These are phyloP conservation scores for Thamnophis sirtalis DNA, from an alignment of 2,113 vertebrate genomes.

Conservation along the genomic window DNA sequence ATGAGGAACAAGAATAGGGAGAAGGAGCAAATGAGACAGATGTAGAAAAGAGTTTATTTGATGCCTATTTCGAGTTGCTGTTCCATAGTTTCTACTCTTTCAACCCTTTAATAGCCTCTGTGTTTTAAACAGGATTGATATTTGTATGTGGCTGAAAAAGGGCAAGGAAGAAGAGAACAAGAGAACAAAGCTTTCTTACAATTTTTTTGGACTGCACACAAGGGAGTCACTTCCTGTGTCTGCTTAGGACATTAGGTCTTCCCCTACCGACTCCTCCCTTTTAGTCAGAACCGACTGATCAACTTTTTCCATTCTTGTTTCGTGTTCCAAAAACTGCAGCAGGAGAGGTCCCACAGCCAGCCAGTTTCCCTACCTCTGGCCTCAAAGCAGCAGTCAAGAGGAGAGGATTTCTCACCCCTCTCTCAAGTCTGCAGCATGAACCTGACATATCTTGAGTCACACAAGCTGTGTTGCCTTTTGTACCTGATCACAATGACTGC, in stretches of 20 bases:
- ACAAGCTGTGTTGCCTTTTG: background rate
- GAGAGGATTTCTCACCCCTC: background rate
- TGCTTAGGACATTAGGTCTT: background rate
- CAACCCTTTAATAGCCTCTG: background rate
- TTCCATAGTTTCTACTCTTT: background rate
- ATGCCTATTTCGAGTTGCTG: background rate
- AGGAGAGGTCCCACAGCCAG: background rate
- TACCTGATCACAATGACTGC: background rate
- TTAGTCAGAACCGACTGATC: background rate
- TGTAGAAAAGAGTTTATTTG: background rate
- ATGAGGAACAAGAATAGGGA: too few relatives aligned
- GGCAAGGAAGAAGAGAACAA: background rate
- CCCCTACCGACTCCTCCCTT: background rate
- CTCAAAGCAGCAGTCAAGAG: too few relatives aligned
- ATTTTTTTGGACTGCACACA: background rate
- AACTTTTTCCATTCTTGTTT: conserved; percentile 3
- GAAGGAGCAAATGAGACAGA: too few relatives aligned
- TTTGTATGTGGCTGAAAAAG: background rate
- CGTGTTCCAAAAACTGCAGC: background rate
- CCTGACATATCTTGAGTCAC: background rate
- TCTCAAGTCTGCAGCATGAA: background rate
- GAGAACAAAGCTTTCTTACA: background rate
- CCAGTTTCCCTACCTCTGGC: background rate
- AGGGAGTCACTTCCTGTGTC: background rate
- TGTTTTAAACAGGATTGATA: background rate